Conservation (phyloP, 2,113 vertebrate species). For the Symphodus melops region DNA sequence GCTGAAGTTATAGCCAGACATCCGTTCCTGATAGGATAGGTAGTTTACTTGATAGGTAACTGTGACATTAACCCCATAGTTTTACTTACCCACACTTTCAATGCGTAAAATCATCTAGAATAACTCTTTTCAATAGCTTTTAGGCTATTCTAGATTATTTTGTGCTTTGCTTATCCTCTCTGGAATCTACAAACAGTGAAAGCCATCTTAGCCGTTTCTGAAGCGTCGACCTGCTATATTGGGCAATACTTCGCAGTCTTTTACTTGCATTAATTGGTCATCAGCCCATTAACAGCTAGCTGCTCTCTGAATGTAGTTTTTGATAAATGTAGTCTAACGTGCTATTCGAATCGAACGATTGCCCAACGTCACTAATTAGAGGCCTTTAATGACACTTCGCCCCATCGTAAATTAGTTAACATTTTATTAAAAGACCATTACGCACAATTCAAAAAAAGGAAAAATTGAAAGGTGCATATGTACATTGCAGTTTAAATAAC, state of each 20-base stretch:
- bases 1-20: neutral
- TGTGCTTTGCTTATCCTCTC: too few relatives aligned
- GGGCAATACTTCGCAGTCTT: neutral
- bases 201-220: neutral
- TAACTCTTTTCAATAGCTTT: too few relatives aligned
- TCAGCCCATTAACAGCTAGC: constrained; percentile 2
- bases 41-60: too few relatives aligned
- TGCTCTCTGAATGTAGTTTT: neutral
- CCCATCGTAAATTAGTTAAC: constrained; percentile 11
- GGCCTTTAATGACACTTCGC: neutral
- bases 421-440: constrained; percentile 52
- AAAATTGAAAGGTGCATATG: constrained; percentile 28
- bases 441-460: constrained; percentile 2
- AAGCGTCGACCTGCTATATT: neutral
- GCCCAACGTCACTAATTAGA: neutral
- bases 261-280: neutral
- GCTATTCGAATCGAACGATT: neutral
- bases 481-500: constrained; percentile 29
- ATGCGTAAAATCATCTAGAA: too few relatives aligned
- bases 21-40: constrained; percentile 22
- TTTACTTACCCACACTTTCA: too few relatives aligned
- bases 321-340: neutral
- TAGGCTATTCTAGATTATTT: too few relatives aligned
- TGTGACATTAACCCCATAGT: neutral
- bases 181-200: too few relatives aligned